Conservation (phyloP, 1,140 invertebrate genomes). For the Ostrea edulis region DNA sequence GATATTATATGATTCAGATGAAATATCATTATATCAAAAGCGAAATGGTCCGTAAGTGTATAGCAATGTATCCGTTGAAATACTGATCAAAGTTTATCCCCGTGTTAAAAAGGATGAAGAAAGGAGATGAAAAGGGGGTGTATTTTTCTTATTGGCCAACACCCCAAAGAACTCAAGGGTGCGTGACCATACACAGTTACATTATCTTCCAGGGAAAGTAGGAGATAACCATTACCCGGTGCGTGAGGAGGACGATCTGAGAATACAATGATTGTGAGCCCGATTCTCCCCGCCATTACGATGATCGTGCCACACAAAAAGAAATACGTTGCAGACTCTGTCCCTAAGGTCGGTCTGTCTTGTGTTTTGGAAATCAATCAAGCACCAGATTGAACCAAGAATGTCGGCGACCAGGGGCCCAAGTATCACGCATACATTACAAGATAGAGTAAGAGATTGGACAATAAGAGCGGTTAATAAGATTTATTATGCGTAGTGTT, state of each 20-base stretch:
- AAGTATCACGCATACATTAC: not conserved
- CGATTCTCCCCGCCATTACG: not conserved
- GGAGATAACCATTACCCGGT: not conserved
- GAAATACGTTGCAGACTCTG: not conserved
- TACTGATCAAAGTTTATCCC: not conserved
- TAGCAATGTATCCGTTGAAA: too few species aligned
- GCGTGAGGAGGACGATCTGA: not conserved
- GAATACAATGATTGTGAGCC: not conserved
- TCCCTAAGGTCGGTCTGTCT: not conserved
- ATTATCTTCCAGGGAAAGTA: not conserved
- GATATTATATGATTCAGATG: too few species aligned
- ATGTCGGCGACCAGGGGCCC: not conserved
- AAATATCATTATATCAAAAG: too few species aligned
- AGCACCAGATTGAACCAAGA: not conserved
- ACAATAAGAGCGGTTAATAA: slow-evolving; percentile 1
- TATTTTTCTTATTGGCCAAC: not conserved
- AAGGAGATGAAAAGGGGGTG: not conserved
- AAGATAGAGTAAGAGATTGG: not conserved
- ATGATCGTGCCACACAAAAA: not conserved
- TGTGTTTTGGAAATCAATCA: not conserved
- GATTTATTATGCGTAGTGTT: not conserved
- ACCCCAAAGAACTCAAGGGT: not conserved
- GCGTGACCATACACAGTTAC: not conserved
- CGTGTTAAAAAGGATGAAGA: not conserved
- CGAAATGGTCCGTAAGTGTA: too few species aligned